phyloP scores from a whole-genome alignment of 2,888 invertebrate genomes.

The Spisula solida region DNA sequence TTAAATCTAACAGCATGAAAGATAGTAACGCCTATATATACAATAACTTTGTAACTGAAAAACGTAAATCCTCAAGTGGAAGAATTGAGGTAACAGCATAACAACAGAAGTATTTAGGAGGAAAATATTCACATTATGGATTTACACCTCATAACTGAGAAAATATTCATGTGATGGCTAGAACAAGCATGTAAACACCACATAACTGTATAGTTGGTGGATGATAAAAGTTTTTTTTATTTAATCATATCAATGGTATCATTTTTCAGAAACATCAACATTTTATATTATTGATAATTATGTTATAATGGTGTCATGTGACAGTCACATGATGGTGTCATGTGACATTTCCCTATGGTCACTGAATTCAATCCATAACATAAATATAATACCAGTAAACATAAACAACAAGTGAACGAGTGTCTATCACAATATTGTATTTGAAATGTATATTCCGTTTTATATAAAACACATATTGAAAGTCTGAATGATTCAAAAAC shows the following conservation, averaged over 20 bases:
- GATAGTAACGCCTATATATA: background rate
- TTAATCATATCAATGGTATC: too few relatives aligned
- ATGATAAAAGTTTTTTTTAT: too few relatives aligned
- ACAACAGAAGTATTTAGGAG: background rate
- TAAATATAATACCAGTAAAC: too few relatives aligned
- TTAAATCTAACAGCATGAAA: background rate
- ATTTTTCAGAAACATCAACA: too few relatives aligned
- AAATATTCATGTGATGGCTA: too few relatives aligned
- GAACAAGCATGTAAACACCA: background rate
- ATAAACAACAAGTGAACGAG: too few relatives aligned
- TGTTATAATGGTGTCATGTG: too few relatives aligned
- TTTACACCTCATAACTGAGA: background rate
- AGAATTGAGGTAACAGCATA: background rate
- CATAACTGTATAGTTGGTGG: background rate
- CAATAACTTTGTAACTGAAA: slow-evolving; percentile 6
- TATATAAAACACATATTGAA: background rate
- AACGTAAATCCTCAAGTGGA: background rate
- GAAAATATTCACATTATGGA: background rate
- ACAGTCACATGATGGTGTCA: too few relatives aligned
- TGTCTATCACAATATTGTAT: too few relatives aligned
- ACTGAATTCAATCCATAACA: too few relatives aligned
- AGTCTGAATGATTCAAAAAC: background rate
- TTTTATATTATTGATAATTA: too few relatives aligned
- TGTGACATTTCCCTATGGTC: too few relatives aligned
- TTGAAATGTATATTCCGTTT: background rate